Evolutionary conservation across 2,113 vertebrate genomes (phyloP), one percentile per base, ranked within the genome.

Genomic region (Poecile atricapillus): DNA sequence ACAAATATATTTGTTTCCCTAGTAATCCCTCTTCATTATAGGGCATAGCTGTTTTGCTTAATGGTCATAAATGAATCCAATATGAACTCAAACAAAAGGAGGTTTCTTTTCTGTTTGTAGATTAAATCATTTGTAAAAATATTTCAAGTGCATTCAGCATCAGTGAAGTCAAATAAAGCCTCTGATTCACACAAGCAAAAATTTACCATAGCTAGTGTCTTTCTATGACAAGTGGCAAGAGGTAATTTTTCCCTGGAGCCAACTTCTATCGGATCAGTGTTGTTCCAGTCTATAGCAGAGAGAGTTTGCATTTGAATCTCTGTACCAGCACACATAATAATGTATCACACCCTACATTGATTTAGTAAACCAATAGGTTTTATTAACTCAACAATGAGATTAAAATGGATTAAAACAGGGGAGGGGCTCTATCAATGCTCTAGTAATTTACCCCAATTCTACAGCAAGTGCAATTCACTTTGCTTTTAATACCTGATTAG

Each of bases 81-180:
- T 93, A 92, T 77, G 87, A 93, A 96, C 75, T 84, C 91, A 81
- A 89, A 95, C 90, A 96, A 94, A 77, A 83, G 65, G 79, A 81
- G 49, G n/a, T 76, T 89, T 88, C 84, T 76, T 73, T 76, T 87
- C 85, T 63, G 62, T 78, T 93, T 96, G 94, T 76, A 93, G 96
- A 97, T 96, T 93, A 97, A 97, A 94, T 95, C 50, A 85, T 96
- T 86, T 96, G 86, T 90, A 95, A 96, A 90, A 95, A 95, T 95
- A 94, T 89, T 93, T 96, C 91, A 91, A 94, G 82, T 53, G 65
- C 90, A 97, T 94, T 89, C 82, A 39, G 58, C 83, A 83, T 92
- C 97, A 95, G 84, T 18, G 35, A 95, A 97, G 97, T 97, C 94
- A 96, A 95, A 97, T 93, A 95, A 94, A 97, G 86, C n/a, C 78